Evolutionary conservation across 2,113 vertebrate genomes (phyloP).

Genomic region (Larimichthys crocea): DNA sequence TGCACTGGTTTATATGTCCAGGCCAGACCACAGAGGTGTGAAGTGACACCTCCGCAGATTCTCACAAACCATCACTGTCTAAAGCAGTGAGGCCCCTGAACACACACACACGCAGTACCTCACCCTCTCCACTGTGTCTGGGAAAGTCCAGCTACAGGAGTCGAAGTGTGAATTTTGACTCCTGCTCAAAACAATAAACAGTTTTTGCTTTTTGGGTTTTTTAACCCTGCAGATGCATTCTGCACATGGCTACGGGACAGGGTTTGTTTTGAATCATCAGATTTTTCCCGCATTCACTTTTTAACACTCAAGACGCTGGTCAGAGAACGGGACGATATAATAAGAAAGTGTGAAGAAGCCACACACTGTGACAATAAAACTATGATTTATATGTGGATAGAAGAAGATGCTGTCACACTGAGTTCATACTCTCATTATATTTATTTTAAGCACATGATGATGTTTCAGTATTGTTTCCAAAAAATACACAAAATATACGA

Average conservation of each 20-base stretch:
- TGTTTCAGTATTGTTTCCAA: background rate
- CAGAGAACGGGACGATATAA: background rate
- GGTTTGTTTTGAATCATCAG: constrained; percentile 21
- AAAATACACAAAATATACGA: background rate
- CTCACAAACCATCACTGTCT: constrained; percentile 75
- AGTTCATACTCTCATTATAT: too few relatives aligned
- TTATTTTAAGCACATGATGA: background rate
- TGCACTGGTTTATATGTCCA: constrained; percentile 81
- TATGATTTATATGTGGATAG: background rate
- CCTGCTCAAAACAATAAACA: constrained; percentile 83
- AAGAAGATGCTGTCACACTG: background rate
- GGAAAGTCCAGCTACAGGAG: constrained; percentile 81
- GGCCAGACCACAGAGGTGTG: constrained; percentile 82
- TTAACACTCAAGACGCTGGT: background rate
- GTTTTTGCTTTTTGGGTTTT: constrained; percentile 59
- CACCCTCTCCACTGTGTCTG: constrained; percentile 73
- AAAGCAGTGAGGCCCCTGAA: constrained; percentile 52
- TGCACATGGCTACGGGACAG: constrained; percentile 61
- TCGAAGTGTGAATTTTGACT: constrained; percentile 88
- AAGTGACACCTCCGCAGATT: constrained; percentile 87
- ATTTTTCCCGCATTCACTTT: constrained; percentile 3
- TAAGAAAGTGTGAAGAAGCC: constrained; percentile 11
- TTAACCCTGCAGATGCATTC: constrained; percentile 65
- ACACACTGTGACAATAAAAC: background rate
- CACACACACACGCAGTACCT: constrained; percentile 39